phyloP scores from a whole-genome alignment of 1,140 invertebrate species.

The Tetraneura akinire region DNA sequence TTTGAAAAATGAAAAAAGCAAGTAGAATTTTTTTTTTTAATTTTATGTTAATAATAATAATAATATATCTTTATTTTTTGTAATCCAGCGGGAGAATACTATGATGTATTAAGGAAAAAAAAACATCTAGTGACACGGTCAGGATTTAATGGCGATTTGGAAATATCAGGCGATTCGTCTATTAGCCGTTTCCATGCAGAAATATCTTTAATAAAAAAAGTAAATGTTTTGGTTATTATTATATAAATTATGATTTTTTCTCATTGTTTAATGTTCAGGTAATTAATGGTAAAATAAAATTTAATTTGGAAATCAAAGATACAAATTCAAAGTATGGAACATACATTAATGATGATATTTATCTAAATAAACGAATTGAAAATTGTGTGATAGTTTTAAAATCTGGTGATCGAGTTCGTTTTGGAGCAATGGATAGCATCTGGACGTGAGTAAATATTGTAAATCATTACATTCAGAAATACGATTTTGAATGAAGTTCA shows the following conservation, averaged over 20 bases:
- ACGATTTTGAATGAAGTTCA: too few species aligned
- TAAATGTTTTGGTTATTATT: not conserved
- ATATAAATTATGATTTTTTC: too few species aligned
- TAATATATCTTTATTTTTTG: not conserved
- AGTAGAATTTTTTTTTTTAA: not conserved
- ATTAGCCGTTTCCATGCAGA: conserved; percentile 41
- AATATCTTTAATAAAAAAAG: conserved; percentile 5
- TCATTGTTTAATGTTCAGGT: not conserved
- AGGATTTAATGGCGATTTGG: conserved; percentile 38
- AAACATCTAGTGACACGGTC: conserved; percentile 3
- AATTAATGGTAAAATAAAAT: not conserved
- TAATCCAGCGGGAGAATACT: not conserved
- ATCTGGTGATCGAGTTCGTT: conserved; percentile 23
- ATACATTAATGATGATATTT: conserved; percentile 27
- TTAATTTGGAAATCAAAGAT: not conserved
- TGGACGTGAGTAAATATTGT: conserved; percentile 47
- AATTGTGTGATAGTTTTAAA: not conserved
- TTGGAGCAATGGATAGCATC: conserved; percentile 27
- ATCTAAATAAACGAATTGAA: not conserved
- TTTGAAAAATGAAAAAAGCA: conserved; percentile 17
- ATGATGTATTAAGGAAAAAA: conserved; percentile 11
- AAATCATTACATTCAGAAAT: too few species aligned
- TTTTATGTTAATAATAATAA: not conserved
- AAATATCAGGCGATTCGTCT: conserved; percentile 38
- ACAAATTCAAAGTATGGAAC: conserved; percentile 46